Base-by-base conservation (phyloP, 2,888 invertebrate genomes). In the Aradus depressus region DNA sequence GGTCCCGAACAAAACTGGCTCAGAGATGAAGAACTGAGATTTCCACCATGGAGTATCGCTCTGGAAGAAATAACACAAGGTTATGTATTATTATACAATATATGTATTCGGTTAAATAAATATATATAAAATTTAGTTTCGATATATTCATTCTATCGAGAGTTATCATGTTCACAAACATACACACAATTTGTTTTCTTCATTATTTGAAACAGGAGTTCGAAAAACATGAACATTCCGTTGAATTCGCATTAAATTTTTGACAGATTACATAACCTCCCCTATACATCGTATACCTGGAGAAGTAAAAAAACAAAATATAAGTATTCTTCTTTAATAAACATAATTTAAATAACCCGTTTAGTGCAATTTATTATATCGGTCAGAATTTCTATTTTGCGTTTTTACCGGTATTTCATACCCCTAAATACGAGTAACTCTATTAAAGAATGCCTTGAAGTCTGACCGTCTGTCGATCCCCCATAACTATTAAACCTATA, bases 1-100 rank as follows among this genome's bases (percentile, higher is more conserved):
- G 1, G 93, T 92, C 12, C 96, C 95, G 72, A 97, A 96, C 45
- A 95, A 72, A 48, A 95, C 87, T 28, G 92, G 93, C 68, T 95
- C 90, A 26, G 91, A 90, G 69, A 96, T 84, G 66, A 96, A 92
- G 70, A 96, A 93, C 66, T 93, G 92, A 25, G 91, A 84, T 70
- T 91, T 88, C 92, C 92, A 95, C 93, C 93, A 95, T 44, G 89
- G 88, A 59, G 81, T 80, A 63, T 82, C 79, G 59, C 80, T 83
- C 84, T 84, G 66, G 53, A 72, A 65, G 10, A 51, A 48, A 48
- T 62, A 12, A 47, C 21, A 2, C 21, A 5, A n/a, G 21, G 4
- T 16, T 4, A 3, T 2, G 23, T 37, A 37, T 5, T 26, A 44
- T 26, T 44, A 18, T 10, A 21, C 8, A 19, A 18, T 18, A 8